A percentile compares a stretch with the other conserved stretches of the same genome.
Evolutionary conservation across 2,797 vertebrate species (phyloP).

Genomic region (Pteronotus mesoamericanus): DNA sequence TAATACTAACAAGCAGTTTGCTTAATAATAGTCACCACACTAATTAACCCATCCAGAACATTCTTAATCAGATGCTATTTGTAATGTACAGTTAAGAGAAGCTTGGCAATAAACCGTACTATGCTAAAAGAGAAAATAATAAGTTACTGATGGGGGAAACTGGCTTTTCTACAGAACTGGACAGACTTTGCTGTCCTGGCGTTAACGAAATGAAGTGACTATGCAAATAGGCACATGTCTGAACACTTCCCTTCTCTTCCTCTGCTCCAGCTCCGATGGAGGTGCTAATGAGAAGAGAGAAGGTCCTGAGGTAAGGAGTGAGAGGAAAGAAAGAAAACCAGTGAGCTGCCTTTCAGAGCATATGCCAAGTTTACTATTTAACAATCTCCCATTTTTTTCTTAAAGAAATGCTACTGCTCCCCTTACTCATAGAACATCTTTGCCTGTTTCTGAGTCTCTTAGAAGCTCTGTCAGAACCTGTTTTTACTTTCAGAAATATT

Average conservation of each 20-base stretch:
- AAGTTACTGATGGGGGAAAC: conserved; percentile 23
- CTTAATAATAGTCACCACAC: conserved; percentile 73
- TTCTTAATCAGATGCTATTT: conserved; percentile 71
- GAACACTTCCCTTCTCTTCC: conserved; percentile 32
- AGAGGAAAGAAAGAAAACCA: not conserved
- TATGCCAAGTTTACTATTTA: not conserved
- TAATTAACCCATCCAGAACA: conserved; percentile 75
- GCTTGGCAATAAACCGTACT: conserved; percentile 43
- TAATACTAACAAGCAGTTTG: conserved; percentile 76
- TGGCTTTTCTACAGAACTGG: conserved; percentile 39
- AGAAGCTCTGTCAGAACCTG: not conserved
- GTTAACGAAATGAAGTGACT: conserved; percentile 9
- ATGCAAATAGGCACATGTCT: conserved; percentile 46
- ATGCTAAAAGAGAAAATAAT: conserved; percentile 54
- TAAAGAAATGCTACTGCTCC: not conserved
- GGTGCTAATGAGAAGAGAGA: conserved; percentile 55
- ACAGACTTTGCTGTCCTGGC: conserved; percentile 13
- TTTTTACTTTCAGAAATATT: not conserved
- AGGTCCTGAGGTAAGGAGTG: not conserved
- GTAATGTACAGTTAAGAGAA: conserved; percentile 70
- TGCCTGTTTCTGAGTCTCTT: not conserved
- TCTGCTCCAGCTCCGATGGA: conserved; percentile 20
- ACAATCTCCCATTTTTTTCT: not conserved
- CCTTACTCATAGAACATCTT: not conserved
- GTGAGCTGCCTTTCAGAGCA: not conserved